Percentiles rank a stretch among this genome's conserved stretches.
These are phyloP conservation scores for Drosophila subobscura DNA, from an alignment of 1,140 invertebrate species.

Conservation along the genomic window DNA sequence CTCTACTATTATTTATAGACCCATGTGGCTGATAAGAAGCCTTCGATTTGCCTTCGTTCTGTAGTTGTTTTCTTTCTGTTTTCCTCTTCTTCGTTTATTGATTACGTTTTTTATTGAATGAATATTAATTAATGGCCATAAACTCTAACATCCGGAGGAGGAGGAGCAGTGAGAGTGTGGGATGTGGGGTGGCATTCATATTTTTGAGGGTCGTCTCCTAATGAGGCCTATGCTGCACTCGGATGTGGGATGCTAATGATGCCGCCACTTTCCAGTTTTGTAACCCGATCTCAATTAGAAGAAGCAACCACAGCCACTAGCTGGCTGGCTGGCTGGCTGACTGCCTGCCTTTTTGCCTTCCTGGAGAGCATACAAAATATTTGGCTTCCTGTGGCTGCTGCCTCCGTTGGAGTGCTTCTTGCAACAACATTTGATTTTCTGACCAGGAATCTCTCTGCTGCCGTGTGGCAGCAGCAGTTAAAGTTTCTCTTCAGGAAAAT, in stretches of 20 bases:
- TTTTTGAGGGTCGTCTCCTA: too few species aligned
- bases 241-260: too few species aligned
- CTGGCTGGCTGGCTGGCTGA: not conserved
- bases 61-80: not conserved
- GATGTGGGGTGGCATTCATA: not conserved
- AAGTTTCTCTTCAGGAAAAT: constrained; percentile 28
- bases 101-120: constrained; percentile 47
- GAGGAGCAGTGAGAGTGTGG: not conserved
- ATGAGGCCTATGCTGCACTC: too few species aligned
- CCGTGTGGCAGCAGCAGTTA: constrained; percentile 14
- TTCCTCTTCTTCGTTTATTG: constrained; percentile 15
- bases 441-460: constrained; percentile 52
- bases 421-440: constrained; percentile 55
- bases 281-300: constrained; percentile 75
- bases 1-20: constrained; percentile 49
- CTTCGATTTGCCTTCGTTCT: not conserved
- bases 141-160: not conserved
- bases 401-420: constrained; percentile 32
- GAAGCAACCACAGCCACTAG: constrained; percentile 25
- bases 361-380: not conserved
- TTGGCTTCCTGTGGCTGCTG: constrained; percentile 40
- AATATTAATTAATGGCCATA: constrained; percentile 51
- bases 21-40: constrained; percentile 45
- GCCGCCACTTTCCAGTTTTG: too few species aligned
- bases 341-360: not conserved